Base-by-base conservation (phyloP, 1,140 invertebrate genomes). In the Drosophila tsacasi region DNA sequence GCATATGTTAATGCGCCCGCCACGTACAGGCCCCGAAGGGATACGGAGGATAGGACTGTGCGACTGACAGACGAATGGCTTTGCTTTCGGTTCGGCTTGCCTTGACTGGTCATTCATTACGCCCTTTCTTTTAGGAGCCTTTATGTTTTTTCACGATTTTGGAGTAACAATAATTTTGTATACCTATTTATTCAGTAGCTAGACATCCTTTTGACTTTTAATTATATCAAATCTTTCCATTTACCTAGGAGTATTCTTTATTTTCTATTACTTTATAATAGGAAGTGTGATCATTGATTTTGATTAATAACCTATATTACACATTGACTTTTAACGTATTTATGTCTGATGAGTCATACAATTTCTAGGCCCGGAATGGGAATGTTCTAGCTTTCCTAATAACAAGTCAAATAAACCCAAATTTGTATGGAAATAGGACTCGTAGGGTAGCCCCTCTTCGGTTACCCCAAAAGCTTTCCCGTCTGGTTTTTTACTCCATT, bases 1-100 rank as follows among this genome's bases (percentile, higher is more conserved):
- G 72, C 77, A 79, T 83, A 79, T 75, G 76, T 79, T 79, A 79
- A 83, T 83, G 75, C 55, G 42, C 10, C 57, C 40, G 76, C 73
- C 77, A 66, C 68, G 60, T 68, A 68, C 50, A 74, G 69, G 61
- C 64, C 57, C 58, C 37, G 35, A 37, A 39, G 69, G 66, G 52
- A 69, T 25, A 44, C 32, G 17, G 40, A 25, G 35, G 50, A 58
- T 49, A 27, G 63, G 58, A 19, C 39, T 65, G 63, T 25, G 63
- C 35, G 67, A 42, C 67, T 49, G 76, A 44, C 67, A 46, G 76
- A 46, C 72, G 61, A 46, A 61, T 68, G 63, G 46, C 55, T 66
- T 42, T 64, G 50, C 52, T 52, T 37, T 42, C 9, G 32, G 30
- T 62, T 47, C 30, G 55, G 40, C 55, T 21, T 66, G 40, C 39